Conservation (phyloP, 2,797 vertebrate species). For the Mareca penelope region DNA sequence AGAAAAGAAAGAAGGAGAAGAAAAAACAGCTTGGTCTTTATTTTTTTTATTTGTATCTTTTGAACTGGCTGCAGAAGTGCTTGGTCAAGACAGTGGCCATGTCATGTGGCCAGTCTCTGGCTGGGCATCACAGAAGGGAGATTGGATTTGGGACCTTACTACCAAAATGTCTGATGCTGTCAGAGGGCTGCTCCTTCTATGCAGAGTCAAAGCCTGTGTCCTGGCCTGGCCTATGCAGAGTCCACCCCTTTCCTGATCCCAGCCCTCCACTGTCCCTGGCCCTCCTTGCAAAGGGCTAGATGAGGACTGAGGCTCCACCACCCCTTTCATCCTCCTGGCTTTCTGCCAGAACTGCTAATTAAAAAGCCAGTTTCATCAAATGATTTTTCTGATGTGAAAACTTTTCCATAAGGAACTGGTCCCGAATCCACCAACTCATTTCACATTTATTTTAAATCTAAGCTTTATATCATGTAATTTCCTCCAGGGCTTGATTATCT, state of each 20-base stretch:
- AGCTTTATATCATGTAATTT: neutral
- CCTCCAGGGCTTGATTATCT: slow-evolving; percentile 50
- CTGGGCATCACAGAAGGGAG: neutral
- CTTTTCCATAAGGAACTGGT: slow-evolving; percentile 46
- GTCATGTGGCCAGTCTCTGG: neutral
- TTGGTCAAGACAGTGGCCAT: neutral
- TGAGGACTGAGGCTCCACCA: neutral
- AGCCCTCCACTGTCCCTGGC: neutral
- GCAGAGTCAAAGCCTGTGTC: neutral
- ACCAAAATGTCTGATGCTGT: neutral
- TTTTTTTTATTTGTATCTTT: neutral
- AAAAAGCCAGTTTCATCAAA: neutral
- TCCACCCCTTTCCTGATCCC: neutral
- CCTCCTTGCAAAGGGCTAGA: neutral
- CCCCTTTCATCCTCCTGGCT: neutral
- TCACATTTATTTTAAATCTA: slow-evolving; percentile 52
- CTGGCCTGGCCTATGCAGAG: neutral
- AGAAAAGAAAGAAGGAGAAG: neutral
- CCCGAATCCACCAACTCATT: slow-evolving; percentile 32
- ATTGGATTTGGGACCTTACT: neutral
- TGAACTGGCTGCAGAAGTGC: neutral
- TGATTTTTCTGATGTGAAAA: neutral
- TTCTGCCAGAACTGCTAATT: neutral
- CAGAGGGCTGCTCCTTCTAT: neutral
- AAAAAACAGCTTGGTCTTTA: neutral